Evolutionary conservation across 2,113 vertebrate genomes (phyloP), one percentile per base, ranked within the genome.

Genomic region (Podarcis raffonei): DNA sequence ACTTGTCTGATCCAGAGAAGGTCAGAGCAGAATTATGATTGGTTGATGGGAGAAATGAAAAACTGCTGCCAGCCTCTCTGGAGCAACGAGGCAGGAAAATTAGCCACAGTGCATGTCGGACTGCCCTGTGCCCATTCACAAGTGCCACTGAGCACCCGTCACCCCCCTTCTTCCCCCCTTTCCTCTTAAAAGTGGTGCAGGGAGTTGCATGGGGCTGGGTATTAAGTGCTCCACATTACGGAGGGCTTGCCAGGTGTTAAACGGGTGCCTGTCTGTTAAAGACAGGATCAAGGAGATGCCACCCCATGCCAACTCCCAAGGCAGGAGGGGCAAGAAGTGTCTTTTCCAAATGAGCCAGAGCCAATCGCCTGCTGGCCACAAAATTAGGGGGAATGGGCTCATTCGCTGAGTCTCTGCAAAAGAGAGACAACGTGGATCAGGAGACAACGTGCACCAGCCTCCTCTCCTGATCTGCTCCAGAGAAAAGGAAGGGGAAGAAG

Each of bases 1-100:
- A 85, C 86, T 90, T 94, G 83, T 91, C 89, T 94, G 90, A 93
- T 90, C 93, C 89, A 90, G 82, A 65, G 90, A 94, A 93, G 90
- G 92, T 94, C 91, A 95, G 66, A 91, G 90, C 48, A 11, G 48
- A 53, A 53, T 53, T 53, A 53, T 53, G 84, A 91, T 53, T 92
- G 1, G 11, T 80, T 91, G 92, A 90, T 89, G 91, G 84, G 86
- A 94, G 92, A 93, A 93, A 93, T 66, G 90, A 84, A 93, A 94
- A 78, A 90, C 84, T 59, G 87, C 89, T 94, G 86, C 82, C n/a
- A 92, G 92, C 88, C 32, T 27, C 90, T 90, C 15, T 92, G 72
- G 81, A 90, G 90, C 89, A 91, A 53, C n/a, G 69, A 94, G 89
- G 87, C 87, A 92, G 92, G 95, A 95, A 94, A 95, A 92, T 82